Percentiles rank a stretch among this genome's conserved stretches.
Conservation (phyloP, 1,140 invertebrate genomes). For the Calephelis nemesis region DNA sequence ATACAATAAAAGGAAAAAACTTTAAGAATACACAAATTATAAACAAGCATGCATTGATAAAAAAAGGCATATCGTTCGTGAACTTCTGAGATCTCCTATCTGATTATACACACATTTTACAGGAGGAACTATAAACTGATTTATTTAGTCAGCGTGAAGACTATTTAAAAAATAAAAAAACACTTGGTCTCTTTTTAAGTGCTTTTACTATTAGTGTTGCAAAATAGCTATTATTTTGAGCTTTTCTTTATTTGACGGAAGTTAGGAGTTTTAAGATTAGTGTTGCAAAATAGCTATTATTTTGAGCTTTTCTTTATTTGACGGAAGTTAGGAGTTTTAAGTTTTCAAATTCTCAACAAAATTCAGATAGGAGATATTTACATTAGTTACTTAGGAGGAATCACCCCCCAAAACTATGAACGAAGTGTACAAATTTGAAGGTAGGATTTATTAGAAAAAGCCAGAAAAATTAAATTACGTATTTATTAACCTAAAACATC, state of each 20-base stretch:
- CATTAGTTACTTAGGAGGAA: constrained; percentile 14
- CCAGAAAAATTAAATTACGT: constrained; percentile 6
- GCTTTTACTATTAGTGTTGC: not conserved
- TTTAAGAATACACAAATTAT: too few species aligned
- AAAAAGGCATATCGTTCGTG: too few species aligned
- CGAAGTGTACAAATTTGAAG: not conserved
- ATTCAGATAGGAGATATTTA: constrained; percentile 8
- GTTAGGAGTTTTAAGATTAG: constrained; percentile 1
- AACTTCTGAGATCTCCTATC: not conserved
- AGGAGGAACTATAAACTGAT: not conserved
- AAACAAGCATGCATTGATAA: too few species aligned
- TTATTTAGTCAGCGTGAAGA: not conserved
- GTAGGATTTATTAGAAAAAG: constrained; percentile 13
- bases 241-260: constrained; percentile 1
- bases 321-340: constrained; percentile 1
- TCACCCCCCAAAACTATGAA: constrained; percentile 10
- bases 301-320: constrained; percentile 1
- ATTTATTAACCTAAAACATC: not conserved
- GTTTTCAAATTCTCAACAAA: constrained; percentile 1
- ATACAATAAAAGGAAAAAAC: too few species aligned
- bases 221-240: not conserved
- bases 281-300: not conserved
- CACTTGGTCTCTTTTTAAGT: not conserved
- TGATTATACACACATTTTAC: not conserved
- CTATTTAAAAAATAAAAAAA: not conserved